phyloP scores from a whole-genome alignment of 1,140 invertebrate genomes.

The Sycophaga agraensis region DNA sequence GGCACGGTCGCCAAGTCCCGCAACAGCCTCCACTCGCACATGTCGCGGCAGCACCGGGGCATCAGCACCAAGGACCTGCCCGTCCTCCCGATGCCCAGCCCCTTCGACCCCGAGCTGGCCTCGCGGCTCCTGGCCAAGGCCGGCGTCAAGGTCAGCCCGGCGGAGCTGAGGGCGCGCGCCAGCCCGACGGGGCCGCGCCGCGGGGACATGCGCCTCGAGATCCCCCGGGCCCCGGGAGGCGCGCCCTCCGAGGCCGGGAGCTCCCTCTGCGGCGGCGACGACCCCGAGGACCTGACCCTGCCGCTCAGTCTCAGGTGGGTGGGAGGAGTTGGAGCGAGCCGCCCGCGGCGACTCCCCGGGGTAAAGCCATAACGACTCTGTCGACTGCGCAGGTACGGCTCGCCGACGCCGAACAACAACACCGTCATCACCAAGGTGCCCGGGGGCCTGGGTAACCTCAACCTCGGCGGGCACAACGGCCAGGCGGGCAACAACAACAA shows the following conservation, averaged over 20 bases:
- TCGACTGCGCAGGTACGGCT: conserved; percentile 39
- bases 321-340: background rate
- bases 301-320: conserved; percentile 52
- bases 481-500: conserved; percentile 39
- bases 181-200: conserved; percentile 81
- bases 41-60: conserved; percentile 87
- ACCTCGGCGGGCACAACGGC: background rate
- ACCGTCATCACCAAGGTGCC: conserved; percentile 53
- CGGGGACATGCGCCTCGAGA: conserved; percentile 74
- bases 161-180: conserved; percentile 76
- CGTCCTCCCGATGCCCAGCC: conserved; percentile 85
- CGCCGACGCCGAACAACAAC: conserved; percentile 52
- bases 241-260: conserved; percentile 69
- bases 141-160: conserved; percentile 82
- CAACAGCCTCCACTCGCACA: conserved; percentile 88
- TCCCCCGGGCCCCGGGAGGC: conserved; percentile 54
- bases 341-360: background rate
- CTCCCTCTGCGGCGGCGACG: conserved; percentile 73
- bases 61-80: conserved; percentile 91
- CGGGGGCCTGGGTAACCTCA: conserved; percentile 7
- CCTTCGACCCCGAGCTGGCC: conserved; percentile 85
- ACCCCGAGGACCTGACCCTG: conserved; percentile 78
- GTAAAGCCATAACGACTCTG: background rate
- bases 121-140: conserved; percentile 78
- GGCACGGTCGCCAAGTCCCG: conserved; percentile 89